Evolutionary conservation across 1,140 invertebrate genomes (phyloP).

Genomic region (Alviniconcha marisindica): DNA sequence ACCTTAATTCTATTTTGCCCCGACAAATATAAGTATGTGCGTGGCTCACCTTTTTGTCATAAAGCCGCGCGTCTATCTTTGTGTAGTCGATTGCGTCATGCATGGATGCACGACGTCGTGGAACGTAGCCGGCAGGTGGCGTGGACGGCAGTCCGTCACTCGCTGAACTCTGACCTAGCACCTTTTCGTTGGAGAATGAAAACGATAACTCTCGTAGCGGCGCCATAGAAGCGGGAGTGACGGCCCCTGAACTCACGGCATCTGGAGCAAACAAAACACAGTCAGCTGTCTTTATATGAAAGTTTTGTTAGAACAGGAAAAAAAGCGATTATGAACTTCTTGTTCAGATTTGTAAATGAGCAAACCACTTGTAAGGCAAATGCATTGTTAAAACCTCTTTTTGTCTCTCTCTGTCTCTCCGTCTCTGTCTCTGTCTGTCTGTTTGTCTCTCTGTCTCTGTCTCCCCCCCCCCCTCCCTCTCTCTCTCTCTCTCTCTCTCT

Average conservation of each 20-base stretch:
- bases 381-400: not conserved
- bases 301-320: not conserved
- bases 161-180: conserved; percentile 21
- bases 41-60: conserved; percentile 63
- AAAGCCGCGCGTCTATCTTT: conserved; percentile 67
- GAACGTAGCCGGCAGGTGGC: conserved; percentile 54
- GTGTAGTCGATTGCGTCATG: conserved; percentile 69
- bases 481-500: too few species aligned
- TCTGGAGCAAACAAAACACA: conserved; percentile 58
- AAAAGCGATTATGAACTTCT: not conserved
- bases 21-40: not conserved
- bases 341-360: not conserved
- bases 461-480: too few species aligned
- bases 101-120: conserved; percentile 65
- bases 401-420: not conserved
- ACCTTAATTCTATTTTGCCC: too few species aligned
- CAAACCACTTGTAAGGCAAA: not conserved
- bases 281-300: conserved; percentile 4
- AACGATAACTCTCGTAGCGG: conserved; percentile 61
- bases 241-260: conserved; percentile 57
- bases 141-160: conserved; percentile 52
- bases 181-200: conserved; percentile 54
- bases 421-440: not conserved
- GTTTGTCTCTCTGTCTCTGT: too few species aligned
- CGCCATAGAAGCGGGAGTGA: conserved; percentile 57